Percentiles rank a stretch among this genome's conserved stretches.
Evolutionary conservation across 2,888 invertebrate genomes (phyloP).

Genomic region (Chaitophorus viminalis): DNA sequence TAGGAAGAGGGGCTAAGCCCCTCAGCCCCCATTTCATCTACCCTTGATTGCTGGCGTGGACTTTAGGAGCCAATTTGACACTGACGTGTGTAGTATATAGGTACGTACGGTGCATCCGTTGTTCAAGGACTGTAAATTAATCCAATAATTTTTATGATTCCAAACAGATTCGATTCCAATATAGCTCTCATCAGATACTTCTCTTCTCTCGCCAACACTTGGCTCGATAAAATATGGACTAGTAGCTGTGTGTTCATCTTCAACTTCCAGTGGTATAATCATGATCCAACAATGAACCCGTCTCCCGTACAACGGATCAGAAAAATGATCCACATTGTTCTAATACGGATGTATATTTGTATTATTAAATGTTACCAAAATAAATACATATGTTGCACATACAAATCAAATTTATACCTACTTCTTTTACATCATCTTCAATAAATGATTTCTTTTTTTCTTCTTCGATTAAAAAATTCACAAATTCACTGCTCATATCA

Average conservation of each 20-base stretch:
- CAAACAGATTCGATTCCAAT: constrained; percentile 85
- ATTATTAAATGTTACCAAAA: not conserved
- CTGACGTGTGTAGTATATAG: too few relatives aligned
- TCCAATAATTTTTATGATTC: constrained; percentile 87
- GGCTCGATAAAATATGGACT: constrained; percentile 84
- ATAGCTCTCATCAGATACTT: constrained; percentile 73
- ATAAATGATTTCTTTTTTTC: not conserved
- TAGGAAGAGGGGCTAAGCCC: too few relatives aligned
- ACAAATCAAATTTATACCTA: not conserved
- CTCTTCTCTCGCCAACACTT: constrained; percentile 77
- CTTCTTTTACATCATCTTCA: constrained; percentile 4
- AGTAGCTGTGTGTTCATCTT: constrained; percentile 67
- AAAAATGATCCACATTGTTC: not conserved
- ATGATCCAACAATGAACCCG: constrained; percentile 88
- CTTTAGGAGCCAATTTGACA: too few relatives aligned
- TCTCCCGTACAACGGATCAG: constrained; percentile 75
- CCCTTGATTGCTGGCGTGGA: too few relatives aligned
- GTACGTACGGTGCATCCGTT: constrained; percentile 54
- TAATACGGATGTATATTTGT: not conserved
- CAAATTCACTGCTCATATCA: constrained; percentile 23
- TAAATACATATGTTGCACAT: not conserved
- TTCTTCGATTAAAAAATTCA: constrained; percentile 11
- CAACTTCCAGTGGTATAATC: constrained; percentile 72
- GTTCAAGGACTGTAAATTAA: constrained; percentile 66
- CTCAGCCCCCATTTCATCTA: too few relatives aligned